These are phyloP conservation scores for Tinamus guttatus DNA, from an alignment of 2,113 vertebrate genomes.

Conservation along the genomic window DNA sequence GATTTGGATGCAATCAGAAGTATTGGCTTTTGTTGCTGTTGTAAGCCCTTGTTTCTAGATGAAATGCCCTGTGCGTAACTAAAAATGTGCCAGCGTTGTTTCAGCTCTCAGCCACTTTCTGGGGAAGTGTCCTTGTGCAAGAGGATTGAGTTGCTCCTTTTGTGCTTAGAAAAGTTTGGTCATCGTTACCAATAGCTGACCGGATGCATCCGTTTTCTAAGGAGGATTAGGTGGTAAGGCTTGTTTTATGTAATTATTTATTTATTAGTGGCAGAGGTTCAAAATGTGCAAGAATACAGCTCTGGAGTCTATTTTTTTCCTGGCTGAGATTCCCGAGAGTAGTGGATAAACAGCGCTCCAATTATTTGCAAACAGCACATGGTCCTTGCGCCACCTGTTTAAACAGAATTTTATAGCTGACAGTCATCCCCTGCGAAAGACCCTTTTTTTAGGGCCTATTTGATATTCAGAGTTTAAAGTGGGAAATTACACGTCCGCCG, in stretches of 20 bases:
- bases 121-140: background rate
- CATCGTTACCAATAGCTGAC: background rate
- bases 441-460: background rate
- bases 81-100: background rate
- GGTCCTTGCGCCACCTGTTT: slow-evolving; percentile 10
- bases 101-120: background rate
- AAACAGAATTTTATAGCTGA: slow-evolving; percentile 31
- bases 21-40: background rate
- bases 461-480: slow-evolving; percentile 49
- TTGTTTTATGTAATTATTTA: background rate
- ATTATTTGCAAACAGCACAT: slow-evolving; percentile 44
- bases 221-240: background rate
- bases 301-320: slow-evolving; percentile 19
- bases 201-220: background rate
- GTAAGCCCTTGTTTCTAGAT: background rate
- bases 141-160: background rate
- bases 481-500: background rate
- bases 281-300: slow-evolving; percentile 16
- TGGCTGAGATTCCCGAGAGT: background rate
- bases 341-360: slow-evolving; percentile 33
- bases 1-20: background rate
- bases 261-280: background rate
- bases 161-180: background rate
- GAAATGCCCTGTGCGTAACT: background rate
- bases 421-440: background rate